A percentile compares a stretch with the other conserved stretches of the same genome.
Conservation (phyloP, 1,140 invertebrate genomes). For the Macrobrachium nipponense region DNA sequence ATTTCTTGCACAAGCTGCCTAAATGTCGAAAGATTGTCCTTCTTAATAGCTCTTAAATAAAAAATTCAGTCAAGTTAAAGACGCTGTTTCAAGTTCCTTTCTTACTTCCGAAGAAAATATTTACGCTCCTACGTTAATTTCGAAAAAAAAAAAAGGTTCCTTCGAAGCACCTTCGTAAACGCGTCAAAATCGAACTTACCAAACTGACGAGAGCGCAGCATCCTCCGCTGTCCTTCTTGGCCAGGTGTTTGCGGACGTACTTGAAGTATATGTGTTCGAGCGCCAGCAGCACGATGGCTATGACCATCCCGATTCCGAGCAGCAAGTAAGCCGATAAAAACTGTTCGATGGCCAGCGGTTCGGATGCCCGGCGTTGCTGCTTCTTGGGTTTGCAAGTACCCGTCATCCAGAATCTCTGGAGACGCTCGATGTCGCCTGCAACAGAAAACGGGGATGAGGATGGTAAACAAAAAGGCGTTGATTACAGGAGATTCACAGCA, state of each 20-base stretch:
- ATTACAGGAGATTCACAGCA: too few species aligned
- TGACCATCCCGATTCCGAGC: slow-evolving; percentile 90
- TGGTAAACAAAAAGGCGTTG: background rate
- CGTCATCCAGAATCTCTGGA: slow-evolving; percentile 97
- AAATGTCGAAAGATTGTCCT: too few species aligned
- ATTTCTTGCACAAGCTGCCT: too few species aligned
- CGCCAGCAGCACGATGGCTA: slow-evolving; percentile 85
- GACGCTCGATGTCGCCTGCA: slow-evolving; percentile 88
- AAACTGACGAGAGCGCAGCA: slow-evolving; percentile 93
- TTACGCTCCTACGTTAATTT: too few species aligned
- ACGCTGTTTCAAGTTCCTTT: too few species aligned
- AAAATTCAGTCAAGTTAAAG: too few species aligned
- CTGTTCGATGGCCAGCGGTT: slow-evolving; percentile 94
- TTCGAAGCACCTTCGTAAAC: too few species aligned
- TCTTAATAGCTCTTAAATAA: too few species aligned
- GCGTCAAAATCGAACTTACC: slow-evolving; percentile 69
- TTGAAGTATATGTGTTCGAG: slow-evolving; percentile 95
- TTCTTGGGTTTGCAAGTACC: slow-evolving; percentile 95
- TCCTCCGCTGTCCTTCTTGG: slow-evolving; percentile 87
- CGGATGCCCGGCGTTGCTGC: slow-evolving; percentile 71
- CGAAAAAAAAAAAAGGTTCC: background rate
- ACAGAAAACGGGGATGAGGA: too few species aligned
- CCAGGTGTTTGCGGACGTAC: slow-evolving; percentile 80
- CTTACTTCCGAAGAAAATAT: too few species aligned
- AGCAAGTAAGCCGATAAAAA: slow-evolving; percentile 97